phyloP scores from a whole-genome alignment of 2,888 invertebrate species.

The Zaprionus bogoriensis region DNA sequence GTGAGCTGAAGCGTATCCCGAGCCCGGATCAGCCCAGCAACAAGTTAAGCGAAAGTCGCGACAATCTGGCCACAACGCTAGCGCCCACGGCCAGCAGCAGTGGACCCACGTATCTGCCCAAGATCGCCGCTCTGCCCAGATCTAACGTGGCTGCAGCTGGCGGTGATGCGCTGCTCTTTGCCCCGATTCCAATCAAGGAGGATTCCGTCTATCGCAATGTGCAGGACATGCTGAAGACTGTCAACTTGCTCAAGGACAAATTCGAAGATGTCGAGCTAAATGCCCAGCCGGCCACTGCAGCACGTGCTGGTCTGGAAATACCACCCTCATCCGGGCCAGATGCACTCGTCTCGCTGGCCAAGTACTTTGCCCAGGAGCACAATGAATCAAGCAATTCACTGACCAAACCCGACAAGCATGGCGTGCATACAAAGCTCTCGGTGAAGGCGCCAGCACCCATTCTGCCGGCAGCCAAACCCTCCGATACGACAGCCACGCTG shows the following conservation, averaged over 20 bases:
- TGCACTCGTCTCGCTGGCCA: constrained; percentile 89
- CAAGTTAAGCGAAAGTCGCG: constrained; percentile 49
- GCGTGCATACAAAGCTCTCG: constrained; percentile 47
- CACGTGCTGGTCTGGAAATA: constrained; percentile 87
- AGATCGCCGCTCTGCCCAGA: constrained; percentile 52
- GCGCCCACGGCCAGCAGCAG: constrained; percentile 65
- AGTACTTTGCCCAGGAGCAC: constrained; percentile 87
- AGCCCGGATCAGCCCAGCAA: constrained; percentile 46
- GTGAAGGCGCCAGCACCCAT: constrained; percentile 35
- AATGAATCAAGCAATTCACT: constrained; percentile 77
- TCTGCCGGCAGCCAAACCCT: constrained; percentile 61
- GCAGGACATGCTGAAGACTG: constrained; percentile 87
- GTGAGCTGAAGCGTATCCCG: constrained; percentile 44
- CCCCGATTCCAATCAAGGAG: constrained; percentile 67
- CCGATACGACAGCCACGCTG: constrained; percentile 64
- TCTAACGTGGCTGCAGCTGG: constrained; percentile 55
- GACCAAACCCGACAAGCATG: constrained; percentile 45
- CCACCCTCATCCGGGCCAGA: constrained; percentile 90
- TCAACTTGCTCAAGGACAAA: constrained; percentile 85
- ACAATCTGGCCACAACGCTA: constrained; percentile 62
- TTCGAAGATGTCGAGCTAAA: constrained; percentile 82
- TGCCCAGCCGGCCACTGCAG: constrained; percentile 82
- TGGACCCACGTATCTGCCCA: constrained; percentile 80
- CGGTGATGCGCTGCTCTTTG: constrained; percentile 69
- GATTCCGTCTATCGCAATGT: constrained; percentile 86